These are phyloP conservation scores for Pecten maximus DNA, from an alignment of 2,888 invertebrate species.

Conservation along the genomic window DNA sequence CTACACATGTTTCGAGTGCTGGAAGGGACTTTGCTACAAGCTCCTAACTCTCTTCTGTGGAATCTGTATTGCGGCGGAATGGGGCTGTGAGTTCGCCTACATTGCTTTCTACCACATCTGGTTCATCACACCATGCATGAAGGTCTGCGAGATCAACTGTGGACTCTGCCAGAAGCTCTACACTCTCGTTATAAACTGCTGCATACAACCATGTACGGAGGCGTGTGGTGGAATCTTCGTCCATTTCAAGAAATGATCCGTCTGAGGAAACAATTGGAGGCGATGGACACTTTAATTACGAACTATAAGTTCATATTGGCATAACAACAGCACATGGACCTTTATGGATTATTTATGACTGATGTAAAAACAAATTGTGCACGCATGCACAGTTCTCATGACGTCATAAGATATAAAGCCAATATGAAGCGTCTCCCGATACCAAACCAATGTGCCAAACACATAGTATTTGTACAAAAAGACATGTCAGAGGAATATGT, in stretches of 20 bases:
- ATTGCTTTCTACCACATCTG: slow-evolving; percentile 86
- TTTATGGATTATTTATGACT: background rate
- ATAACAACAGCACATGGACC: background rate
- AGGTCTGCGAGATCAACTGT: slow-evolving; percentile 86
- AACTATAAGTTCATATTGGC: background rate
- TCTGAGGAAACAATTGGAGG: slow-evolving; percentile 27
- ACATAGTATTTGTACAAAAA: background rate
- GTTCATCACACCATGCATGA: slow-evolving; percentile 88
- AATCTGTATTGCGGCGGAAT: slow-evolving; percentile 87
- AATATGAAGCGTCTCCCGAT: background rate
- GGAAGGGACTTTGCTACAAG: slow-evolving; percentile 89
- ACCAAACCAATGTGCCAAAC: background rate
- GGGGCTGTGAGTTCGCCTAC: slow-evolving; percentile 82
- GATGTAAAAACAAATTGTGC: background rate
- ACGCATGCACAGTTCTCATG: background rate
- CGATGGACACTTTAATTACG: slow-evolving; percentile 37
- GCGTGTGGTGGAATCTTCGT: background rate
- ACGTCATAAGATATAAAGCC: background rate
- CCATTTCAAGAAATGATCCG: slow-evolving; percentile 31
- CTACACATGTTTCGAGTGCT: slow-evolving; percentile 86
- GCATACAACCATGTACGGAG: slow-evolving; percentile 30
- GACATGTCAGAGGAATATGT: background rate
- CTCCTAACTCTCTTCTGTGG: slow-evolving; percentile 87
- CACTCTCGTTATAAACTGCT: slow-evolving; percentile 12
- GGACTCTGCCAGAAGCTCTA: slow-evolving; percentile 63